Base-by-base conservation (phyloP, 2,113 vertebrate genomes). In the Megaleporinus macrocephalus region DNA sequence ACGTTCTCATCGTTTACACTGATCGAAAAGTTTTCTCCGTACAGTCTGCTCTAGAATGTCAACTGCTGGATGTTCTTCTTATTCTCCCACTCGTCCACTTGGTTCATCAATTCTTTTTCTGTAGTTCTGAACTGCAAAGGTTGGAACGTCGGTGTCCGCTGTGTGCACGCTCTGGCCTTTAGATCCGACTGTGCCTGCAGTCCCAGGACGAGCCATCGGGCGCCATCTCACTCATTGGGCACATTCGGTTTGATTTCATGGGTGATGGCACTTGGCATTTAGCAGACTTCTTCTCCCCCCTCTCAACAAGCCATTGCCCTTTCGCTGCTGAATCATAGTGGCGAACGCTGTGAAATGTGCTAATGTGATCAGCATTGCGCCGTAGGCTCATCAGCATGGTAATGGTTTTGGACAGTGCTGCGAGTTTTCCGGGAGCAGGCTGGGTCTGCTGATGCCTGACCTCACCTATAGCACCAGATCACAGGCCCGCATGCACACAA, bases 221-320 rank as follows among this genome's bases (percentile, higher is more conserved):
- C 20, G 66, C 20, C 13, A n/a, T 44, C 66, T 44, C 36, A 13
- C 33, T 26, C 18, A 14, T 24, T 41, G 41, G 24, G 12, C 66
- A 24, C 22, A 18, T 24, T 70, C 20, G 0, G 9, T n/a, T 70
- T 70, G 66, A 71, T 71, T 29, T 29, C 24, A n/a, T 47, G 13
- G 55, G 18, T 73, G 27, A 53, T 36, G 59, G 29, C 29, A 36
- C 29, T 26, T 80, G 70, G 70, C 79, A 73, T 80, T 80, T 80
- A 53, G 57, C 70, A 24, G 59, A 63, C 41, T 15, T 27, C 55
- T 63, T 51, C 16, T 57, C 69, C 14, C n/a, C 41, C 29, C 22
- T 26, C 33, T 13, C 41, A 73, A 26, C 2, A 59, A 41, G 24
- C 27, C 0, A 5, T 22, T 80, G 78, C 55, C 79, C 70, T 80